Evolutionary conservation across 1,140 invertebrate genomes (phyloP), one percentile per base, ranked within the genome.

Genomic region (Eumeta japonica): DNA sequence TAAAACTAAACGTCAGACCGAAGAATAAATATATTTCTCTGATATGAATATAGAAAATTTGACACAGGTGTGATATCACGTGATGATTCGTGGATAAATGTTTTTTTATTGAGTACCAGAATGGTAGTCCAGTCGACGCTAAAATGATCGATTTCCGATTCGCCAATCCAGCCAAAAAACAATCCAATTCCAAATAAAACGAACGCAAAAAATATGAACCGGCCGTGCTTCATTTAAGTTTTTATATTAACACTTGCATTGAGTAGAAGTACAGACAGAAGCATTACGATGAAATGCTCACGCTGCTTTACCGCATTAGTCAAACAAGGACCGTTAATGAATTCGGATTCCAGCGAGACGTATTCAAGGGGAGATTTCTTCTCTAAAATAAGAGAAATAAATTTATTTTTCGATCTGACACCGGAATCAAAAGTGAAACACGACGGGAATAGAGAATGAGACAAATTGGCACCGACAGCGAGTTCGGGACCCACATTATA

Each of bases 61-160:
- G 62, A 58, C 10, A 68, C 75, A 18, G 80, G 76, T 17, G 81
- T 84, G 0, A 76, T 88, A 15, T 79, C 77, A 5, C 85, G 87
- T 39, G 86, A 86, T 1, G 87, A 89, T 58, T 81, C 79, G 17
- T 89, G 86, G 86, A 79, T 80, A 0, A 85, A 84, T 20, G 88
- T 88, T 55, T 88, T 88, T 50, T 52, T 88, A 2, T 77, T 80
- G 75, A 77, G 37, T 78, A 79, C 38, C 45, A 59, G 3, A 46
- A 71, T 5, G 48, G 52, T 9, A 39, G 49, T 5, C 72, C 79
- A 1, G 48, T 77, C 32, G 73, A 77, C 27, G 71, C 81, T 1
- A 78, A 79, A 43, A 76, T 88, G 27, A 81, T 88, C 24, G 87
- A 89, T 48, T 87, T 86, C 46, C 86, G 88, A 65, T 46, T 88